phyloP scores from a whole-genome alignment of 2,113 vertebrate species.

The Carollia perspicillata region DNA sequence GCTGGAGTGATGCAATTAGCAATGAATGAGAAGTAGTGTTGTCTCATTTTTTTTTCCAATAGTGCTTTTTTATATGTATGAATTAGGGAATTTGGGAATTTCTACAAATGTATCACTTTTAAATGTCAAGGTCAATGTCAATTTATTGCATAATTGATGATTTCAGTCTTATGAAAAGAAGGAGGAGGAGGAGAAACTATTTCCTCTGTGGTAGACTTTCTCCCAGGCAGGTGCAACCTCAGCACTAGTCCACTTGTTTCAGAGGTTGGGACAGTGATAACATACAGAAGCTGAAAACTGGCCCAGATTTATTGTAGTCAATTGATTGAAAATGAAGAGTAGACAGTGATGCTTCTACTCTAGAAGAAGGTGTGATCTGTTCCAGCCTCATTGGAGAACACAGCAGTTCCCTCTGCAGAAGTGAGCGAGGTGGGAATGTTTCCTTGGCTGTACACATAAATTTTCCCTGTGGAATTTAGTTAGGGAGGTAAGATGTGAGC shows the following conservation, averaged over 20 bases:
- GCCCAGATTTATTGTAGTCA: neutral
- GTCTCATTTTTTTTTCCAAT: neutral
- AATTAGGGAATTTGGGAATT: neutral
- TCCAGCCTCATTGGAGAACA: neutral
- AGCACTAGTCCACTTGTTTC: neutral
- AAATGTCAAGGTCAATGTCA: neutral
- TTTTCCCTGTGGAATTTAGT: neutral
- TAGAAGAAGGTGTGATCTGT: neutral
- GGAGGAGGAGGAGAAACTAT: neutral
- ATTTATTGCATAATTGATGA: neutral
- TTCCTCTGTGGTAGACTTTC: neutral
- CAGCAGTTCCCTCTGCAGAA: neutral
- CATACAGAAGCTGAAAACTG: neutral
- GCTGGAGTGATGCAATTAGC: neutral
- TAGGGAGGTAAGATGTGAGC: neutral
- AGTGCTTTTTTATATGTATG: neutral
- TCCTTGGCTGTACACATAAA: neutral
- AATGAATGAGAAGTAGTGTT: neutral
- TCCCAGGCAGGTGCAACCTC: too few species aligned
- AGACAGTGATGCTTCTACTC: neutral
- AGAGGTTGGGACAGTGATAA: neutral
- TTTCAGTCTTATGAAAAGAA: neutral
- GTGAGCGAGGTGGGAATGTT: neutral
- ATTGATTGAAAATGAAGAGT: neutral
- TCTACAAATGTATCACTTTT: neutral